Conservation (phyloP, 2,113 vertebrate species). For the Xiphias gladius region DNA sequence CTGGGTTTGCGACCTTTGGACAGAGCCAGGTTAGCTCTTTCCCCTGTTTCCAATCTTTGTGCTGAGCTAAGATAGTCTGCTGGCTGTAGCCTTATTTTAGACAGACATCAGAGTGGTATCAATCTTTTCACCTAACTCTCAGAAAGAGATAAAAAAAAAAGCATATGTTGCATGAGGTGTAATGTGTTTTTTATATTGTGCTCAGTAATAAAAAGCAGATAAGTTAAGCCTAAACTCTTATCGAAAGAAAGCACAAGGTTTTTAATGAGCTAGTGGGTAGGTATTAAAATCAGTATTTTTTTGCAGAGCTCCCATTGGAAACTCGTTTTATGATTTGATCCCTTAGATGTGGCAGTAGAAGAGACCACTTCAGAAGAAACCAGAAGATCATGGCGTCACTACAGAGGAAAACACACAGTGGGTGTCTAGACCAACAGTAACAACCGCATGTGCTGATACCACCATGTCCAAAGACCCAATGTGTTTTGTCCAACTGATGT, state of each 20-base stretch:
- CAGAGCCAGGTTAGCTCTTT: background rate
- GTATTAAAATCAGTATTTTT: conserved; percentile 22
- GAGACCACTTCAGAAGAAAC: conserved; percentile 47
- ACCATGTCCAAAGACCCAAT: conserved; percentile 41
- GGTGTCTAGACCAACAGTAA: conserved; percentile 48
- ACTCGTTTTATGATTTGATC: conserved; percentile 1
- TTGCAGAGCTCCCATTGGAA: conserved; percentile 22
- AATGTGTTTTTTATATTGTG: background rate
- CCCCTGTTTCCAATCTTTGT: background rate
- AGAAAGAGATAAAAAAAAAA: too few species aligned
- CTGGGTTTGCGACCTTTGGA: background rate
- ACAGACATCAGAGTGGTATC: background rate
- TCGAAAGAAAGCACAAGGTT: background rate
- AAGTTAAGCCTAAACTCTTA: background rate
- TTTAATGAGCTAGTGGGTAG: background rate
- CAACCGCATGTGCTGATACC: conserved; percentile 25
- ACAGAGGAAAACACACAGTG: conserved; percentile 41
- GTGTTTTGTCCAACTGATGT: conserved; percentile 24
- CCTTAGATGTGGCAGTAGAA: conserved; percentile 40
- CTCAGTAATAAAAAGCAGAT: background rate
- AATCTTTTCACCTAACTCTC: background rate
- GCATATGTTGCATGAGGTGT: background rate
- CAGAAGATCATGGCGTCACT: conserved; percentile 43
- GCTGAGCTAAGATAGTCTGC: background rate
- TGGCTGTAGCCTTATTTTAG: background rate